Conservation (phyloP, 2,113 vertebrate genomes). For the Psettodes erumei region DNA sequence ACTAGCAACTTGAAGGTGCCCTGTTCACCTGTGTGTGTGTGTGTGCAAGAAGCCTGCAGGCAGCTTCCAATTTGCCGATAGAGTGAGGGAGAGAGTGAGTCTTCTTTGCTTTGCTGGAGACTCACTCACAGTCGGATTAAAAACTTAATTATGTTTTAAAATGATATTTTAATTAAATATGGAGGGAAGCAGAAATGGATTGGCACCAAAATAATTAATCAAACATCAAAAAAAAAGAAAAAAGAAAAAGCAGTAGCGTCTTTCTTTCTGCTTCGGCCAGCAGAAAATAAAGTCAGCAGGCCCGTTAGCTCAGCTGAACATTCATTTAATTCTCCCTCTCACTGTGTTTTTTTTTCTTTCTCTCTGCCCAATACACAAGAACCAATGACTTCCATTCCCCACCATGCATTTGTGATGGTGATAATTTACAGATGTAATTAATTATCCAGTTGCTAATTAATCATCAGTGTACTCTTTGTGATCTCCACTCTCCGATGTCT, state of each 20-base stretch:
- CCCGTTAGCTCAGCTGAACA: slow-evolving; percentile 81
- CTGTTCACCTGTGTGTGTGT: slow-evolving; percentile 13
- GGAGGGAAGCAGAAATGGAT: slow-evolving; percentile 97
- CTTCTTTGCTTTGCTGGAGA: slow-evolving; percentile 69
- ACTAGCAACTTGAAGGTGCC: background rate
- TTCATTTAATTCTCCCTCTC: slow-evolving; percentile 93
- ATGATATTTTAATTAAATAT: slow-evolving; percentile 99
- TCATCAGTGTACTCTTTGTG: background rate
- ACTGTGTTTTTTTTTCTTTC: slow-evolving; percentile 62
- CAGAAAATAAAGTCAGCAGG: slow-evolving; percentile 90
- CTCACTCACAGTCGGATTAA: slow-evolving; percentile 90
- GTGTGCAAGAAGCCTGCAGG: slow-evolving; percentile 32
- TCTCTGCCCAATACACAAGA: background rate
- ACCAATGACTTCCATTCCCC: background rate
- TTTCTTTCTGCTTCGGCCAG: slow-evolving; percentile 91
- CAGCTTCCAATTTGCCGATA: slow-evolving; percentile 66
- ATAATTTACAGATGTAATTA: slow-evolving; percentile 10
- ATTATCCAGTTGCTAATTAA: slow-evolving; percentile 33
- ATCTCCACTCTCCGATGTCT: background rate
- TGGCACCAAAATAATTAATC: slow-evolving; percentile 98
- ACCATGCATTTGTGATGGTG: slow-evolving; percentile 27
- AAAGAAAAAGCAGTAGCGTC: slow-evolving; percentile 78
- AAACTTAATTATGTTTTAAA: slow-evolving; percentile 98
- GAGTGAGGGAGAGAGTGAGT: slow-evolving; percentile 20
- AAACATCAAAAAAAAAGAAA: slow-evolving; percentile 85